These are phyloP conservation scores for Zaprionus lineosus DNA, from an alignment of 2,888 invertebrate genomes.

Conservation along the genomic window DNA sequence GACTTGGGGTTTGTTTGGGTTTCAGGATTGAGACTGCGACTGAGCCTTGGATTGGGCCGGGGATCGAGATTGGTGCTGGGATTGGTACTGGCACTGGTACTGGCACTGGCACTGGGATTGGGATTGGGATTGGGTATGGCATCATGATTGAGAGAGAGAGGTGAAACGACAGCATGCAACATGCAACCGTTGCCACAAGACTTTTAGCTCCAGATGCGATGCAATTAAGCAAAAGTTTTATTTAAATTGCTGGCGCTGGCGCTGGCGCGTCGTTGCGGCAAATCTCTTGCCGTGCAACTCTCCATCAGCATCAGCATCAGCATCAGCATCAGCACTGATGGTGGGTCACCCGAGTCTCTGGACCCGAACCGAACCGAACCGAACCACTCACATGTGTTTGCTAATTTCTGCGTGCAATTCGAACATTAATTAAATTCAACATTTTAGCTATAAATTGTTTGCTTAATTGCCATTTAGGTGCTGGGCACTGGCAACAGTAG, in stretches of 20 bases:
- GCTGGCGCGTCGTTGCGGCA: not conserved
- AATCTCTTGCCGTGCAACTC: constrained; percentile 48
- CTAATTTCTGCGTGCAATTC: constrained; percentile 74
- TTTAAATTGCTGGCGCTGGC: constrained; percentile 71
- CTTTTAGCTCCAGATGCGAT: constrained; percentile 53
- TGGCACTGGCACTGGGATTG: constrained; percentile 23
- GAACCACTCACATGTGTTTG: constrained; percentile 65
- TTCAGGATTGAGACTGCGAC: constrained; percentile 3
- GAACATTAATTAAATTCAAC: constrained; percentile 74
- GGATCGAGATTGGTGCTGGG: too few species aligned
- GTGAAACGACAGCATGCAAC: constrained; percentile 36
- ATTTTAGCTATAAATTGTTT: constrained; percentile 74
- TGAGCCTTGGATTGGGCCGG: not conserved
- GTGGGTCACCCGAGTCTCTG: too few species aligned
- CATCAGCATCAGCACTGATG: too few species aligned
- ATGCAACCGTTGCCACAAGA: constrained; percentile 51
- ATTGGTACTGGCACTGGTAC: constrained; percentile 11
- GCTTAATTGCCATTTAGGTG: constrained; percentile 74
- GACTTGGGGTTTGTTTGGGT: constrained; percentile 24
- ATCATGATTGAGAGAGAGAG: constrained; percentile 47
- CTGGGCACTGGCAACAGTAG: constrained; percentile 31
- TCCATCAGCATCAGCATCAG: too few species aligned
- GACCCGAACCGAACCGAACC: too few species aligned
- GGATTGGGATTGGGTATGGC: constrained; percentile 21
- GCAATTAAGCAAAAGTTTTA: constrained; percentile 77